Conservation (phyloP, 2,797 vertebrate species). For the Sylvilagus floridanus region DNA sequence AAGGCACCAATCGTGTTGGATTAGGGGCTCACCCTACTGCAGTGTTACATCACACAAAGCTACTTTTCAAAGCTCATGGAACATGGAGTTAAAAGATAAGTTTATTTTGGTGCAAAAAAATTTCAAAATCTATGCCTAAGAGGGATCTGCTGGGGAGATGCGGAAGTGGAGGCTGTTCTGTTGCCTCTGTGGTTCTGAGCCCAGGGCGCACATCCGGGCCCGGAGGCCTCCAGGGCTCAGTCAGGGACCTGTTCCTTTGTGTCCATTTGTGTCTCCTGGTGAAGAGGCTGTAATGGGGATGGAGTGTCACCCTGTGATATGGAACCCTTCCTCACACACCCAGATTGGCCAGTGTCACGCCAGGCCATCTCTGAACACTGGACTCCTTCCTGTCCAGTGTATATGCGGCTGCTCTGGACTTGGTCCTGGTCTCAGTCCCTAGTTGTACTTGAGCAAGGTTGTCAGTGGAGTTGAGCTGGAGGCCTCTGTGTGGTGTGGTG, state of each 20-base stretch:
- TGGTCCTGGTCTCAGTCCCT: background rate
- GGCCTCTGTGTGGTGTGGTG: rapidly evolving
- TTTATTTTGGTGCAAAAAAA: too few relatives aligned
- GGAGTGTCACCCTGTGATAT: background rate
- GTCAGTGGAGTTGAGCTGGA: background rate
- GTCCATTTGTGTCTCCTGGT: background rate
- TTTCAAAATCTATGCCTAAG: too few relatives aligned
- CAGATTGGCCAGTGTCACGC: background rate
- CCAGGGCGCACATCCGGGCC: background rate
- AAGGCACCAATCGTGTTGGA: background rate
- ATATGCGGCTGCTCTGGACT: background rate
- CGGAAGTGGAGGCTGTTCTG: background rate
- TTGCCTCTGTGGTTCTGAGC: background rate
- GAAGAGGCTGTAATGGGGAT: background rate
- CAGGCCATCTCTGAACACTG: background rate
- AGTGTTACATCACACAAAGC: background rate
- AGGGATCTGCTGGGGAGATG: background rate
- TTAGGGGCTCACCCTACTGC: background rate
- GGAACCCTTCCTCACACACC: background rate
- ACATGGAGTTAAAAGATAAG: too few relatives aligned
- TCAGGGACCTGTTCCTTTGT: too few relatives aligned
- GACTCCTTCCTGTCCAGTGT: background rate
- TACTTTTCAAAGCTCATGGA: too few relatives aligned
- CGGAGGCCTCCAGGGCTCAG: background rate
- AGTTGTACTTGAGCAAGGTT: background rate